Percentiles rank a stretch among this genome's conserved stretches.
These are phyloP conservation scores for Hydrophis major DNA, from an alignment of 2,797 vertebrate genomes.

Conservation along the genomic window DNA sequence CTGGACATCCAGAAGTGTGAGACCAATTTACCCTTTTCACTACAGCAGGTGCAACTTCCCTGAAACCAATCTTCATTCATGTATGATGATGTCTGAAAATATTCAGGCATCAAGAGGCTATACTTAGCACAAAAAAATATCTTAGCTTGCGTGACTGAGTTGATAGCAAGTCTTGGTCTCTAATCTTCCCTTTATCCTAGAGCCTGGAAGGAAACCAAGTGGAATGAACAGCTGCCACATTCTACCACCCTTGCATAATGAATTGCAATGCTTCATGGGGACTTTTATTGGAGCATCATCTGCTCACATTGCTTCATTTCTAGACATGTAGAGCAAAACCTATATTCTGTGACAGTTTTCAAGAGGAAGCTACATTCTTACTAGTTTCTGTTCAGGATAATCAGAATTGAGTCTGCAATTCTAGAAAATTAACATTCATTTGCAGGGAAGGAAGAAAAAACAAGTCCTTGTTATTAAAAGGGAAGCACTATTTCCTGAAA, in stretches of 20 bases:
- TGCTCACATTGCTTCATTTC: neutral
- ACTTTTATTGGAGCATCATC: neutral
- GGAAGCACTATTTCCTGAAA: neutral
- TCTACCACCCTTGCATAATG: neutral
- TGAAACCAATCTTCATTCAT: slow-evolving; percentile 15
- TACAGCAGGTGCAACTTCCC: slow-evolving; percentile 17
- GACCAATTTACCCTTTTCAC: slow-evolving; percentile 2
- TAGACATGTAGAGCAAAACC: neutral
- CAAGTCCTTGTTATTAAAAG: neutral
- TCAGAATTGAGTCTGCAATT: neutral
- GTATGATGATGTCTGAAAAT: neutral
- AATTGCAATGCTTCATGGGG: neutral
- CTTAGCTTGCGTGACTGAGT: neutral
- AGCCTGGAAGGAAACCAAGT: neutral
- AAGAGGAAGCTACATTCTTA: neutral
- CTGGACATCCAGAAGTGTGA: neutral
- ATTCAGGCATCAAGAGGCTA: neutral
- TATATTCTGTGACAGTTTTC: neutral
- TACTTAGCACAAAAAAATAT: neutral
- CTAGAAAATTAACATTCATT: neutral
- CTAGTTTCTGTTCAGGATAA: neutral
- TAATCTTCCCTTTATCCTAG: neutral
- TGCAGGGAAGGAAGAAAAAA: neutral
- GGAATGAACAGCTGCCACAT: slow-evolving; percentile 9
- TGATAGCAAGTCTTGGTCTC: neutral